phyloP scores from a whole-genome alignment of 2,888 invertebrate genomes.

The Antheraea yamamai region DNA sequence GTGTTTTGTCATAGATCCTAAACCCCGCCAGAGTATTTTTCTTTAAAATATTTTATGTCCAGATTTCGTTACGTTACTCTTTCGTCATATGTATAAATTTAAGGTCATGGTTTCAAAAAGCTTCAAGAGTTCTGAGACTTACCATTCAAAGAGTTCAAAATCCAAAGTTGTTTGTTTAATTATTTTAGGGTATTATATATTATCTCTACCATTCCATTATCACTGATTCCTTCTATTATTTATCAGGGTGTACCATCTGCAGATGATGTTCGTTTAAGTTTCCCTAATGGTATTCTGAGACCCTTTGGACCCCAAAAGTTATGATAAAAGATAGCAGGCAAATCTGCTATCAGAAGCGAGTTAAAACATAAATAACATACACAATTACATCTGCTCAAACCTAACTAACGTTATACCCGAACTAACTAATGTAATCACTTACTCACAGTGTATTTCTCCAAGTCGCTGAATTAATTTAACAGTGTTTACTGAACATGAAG shows the following conservation, averaged over 20 bases:
- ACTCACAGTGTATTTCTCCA: slow-evolving; percentile 6
- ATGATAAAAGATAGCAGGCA: not conserved
- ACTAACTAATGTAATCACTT: slow-evolving; percentile 10
- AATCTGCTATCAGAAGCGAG: not conserved
- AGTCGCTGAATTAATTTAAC: slow-evolving; percentile 7
- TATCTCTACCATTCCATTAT: not conserved
- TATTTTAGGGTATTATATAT: not conserved
- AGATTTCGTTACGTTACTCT: too few relatives aligned
- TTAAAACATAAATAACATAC: not conserved
- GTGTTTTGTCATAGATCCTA: too few relatives aligned
- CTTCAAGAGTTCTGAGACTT: too few relatives aligned
- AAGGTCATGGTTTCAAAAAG: too few relatives aligned
- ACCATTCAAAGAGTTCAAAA: too few relatives aligned
- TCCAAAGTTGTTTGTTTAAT: too few relatives aligned
- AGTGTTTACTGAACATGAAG: not conserved
- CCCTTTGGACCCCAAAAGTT: not conserved
- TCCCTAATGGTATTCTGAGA: not conserved
- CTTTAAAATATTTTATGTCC: too few relatives aligned
- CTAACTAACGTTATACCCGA: not conserved
- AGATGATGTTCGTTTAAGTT: not conserved
- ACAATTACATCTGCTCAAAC: not conserved
- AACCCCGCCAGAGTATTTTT: too few relatives aligned
- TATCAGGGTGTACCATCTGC: not conserved
- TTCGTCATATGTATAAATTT: too few relatives aligned
- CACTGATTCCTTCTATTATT: not conserved